Evolutionary conservation across 2,888 invertebrate genomes (phyloP), one percentile per base, ranked within the genome.

Genomic region (Heliconius erato): DNA sequence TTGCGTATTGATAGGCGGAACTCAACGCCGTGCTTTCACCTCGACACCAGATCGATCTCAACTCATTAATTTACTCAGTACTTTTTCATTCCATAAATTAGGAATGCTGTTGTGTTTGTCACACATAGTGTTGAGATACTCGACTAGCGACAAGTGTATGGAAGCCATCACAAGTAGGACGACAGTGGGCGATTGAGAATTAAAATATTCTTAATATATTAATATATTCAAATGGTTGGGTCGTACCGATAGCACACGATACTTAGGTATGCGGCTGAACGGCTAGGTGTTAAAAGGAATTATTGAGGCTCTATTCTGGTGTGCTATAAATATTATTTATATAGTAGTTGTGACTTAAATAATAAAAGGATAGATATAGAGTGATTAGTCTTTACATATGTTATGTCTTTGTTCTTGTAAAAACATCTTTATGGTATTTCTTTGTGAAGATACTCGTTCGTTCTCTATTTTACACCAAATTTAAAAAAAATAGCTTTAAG

Each of bases 171-270:
- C 5, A 67, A 78, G 77, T 78, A 35, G 77, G 77, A 78, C 65
- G 77, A 28, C 74, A 11, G 67, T 67, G 35, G 67, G 26, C 65
- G 77, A 78, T 78, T 67, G 67, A 78, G 49, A 67, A 67, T 78
- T 78, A 67, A 78, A 65, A 78, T 79, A 79, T 69, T 69, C 68
- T 7, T 79, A 65, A 74, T 72, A 44, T 74, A 80, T 80, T 80
- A 59, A 74, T 63, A 74, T 80, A 80, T 80, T 80, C 79, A 74
- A 80, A 80, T 67, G 28, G 79, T 40, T 26, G 63, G 44, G 77
- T 44, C 67, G 67, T 67, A 67, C 40, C 40, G 40, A 40, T 40
- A 40, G 40, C 59, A 14, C 49, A 26, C 23, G 77, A 11, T 67
- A 44, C 81, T 32, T 65, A 81, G 77, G 68, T 77, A 81, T 76